Evolutionary conservation across 2,888 invertebrate species (phyloP).

Genomic region (Didymodactylos carnosus): DNA sequence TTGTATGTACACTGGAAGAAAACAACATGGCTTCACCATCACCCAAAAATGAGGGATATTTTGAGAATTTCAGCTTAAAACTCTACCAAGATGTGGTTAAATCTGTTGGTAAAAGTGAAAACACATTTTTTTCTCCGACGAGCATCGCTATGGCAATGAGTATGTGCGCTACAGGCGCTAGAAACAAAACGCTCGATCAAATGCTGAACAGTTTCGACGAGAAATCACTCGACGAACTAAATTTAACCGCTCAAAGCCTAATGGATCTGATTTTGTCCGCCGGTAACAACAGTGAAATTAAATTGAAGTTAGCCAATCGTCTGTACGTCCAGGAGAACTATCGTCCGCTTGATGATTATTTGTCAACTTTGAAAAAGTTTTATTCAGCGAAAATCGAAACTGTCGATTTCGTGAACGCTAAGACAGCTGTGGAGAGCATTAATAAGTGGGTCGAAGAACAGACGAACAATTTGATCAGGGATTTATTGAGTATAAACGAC

Average conservation of each 20-base stretch:
- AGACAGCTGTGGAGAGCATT: conserved; percentile 38
- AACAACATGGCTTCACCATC: too few species aligned
- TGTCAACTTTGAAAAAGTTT: conserved; percentile 15
- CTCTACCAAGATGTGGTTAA: background rate
- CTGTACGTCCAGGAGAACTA: background rate
- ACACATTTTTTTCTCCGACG: conserved; percentile 5
- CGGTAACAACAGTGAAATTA: background rate
- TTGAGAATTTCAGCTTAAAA: background rate
- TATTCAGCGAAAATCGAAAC: conserved; percentile 19
- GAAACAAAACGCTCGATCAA: conserved; percentile 15
- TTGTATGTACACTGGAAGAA: too few species aligned
- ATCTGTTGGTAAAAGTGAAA: background rate
- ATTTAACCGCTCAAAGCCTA: background rate
- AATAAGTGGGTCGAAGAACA: conserved; percentile 61
- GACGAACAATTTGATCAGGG: conserved; percentile 37
- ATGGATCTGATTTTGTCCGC: background rate
- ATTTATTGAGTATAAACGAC: too few species aligned
- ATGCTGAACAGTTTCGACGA: conserved; percentile 5
- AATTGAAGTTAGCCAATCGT: background rate
- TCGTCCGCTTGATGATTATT: background rate
- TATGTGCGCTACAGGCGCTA: conserved; percentile 33
- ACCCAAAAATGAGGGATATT: too few species aligned
- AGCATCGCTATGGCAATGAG: conserved; percentile 24
- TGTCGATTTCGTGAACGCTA: conserved; percentile 20
- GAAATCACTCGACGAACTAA: background rate